phyloP scores from a whole-genome alignment of 2,888 invertebrate species.

The Spicauda simplicius region DNA sequence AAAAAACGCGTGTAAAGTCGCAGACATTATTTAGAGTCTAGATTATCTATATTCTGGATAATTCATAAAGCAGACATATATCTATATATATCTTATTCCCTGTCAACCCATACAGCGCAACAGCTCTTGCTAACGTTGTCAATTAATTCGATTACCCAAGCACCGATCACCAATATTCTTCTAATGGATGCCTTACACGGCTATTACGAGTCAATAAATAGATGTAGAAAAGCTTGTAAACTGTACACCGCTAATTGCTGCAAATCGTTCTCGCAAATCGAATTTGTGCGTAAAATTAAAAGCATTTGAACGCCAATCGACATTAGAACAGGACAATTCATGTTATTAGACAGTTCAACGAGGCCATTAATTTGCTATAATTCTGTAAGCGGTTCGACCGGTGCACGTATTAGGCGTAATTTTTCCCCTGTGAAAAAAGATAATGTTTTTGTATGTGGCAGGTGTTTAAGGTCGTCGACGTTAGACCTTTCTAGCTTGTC shows the following conservation, averaged over 20 bases:
- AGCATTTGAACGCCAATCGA: slow-evolving; percentile 32
- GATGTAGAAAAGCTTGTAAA: slow-evolving; percentile 25
- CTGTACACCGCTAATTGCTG: slow-evolving; percentile 24
- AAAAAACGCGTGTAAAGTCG: background rate
- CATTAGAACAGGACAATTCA: slow-evolving; percentile 28
- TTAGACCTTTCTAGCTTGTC: slow-evolving; percentile 76
- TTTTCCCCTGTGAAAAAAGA: slow-evolving; percentile 26
- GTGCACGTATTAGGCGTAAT: slow-evolving; percentile 22
- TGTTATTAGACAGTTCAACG: slow-evolving; percentile 25
- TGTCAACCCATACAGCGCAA: background rate
- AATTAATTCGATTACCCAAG: slow-evolving; percentile 6
- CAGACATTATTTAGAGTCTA: too few species aligned
- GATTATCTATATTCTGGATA: too few species aligned
- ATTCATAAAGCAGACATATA: background rate
- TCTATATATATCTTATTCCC: background rate
- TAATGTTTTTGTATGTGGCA: slow-evolving; percentile 49
- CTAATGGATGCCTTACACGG: slow-evolving; percentile 15
- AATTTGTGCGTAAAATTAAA: slow-evolving; percentile 21
- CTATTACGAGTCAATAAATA: slow-evolving; percentile 16
- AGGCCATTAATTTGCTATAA: slow-evolving; percentile 24
- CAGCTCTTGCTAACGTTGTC: slow-evolving; percentile 11
- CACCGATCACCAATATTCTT: slow-evolving; percentile 17
- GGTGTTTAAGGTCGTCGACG: slow-evolving; percentile 74
- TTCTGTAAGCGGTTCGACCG: slow-evolving; percentile 9
- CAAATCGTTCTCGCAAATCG: slow-evolving; percentile 17